Conservation (phyloP, 2,888 invertebrate genomes). For the Pseudolycoriella hygida region DNA sequence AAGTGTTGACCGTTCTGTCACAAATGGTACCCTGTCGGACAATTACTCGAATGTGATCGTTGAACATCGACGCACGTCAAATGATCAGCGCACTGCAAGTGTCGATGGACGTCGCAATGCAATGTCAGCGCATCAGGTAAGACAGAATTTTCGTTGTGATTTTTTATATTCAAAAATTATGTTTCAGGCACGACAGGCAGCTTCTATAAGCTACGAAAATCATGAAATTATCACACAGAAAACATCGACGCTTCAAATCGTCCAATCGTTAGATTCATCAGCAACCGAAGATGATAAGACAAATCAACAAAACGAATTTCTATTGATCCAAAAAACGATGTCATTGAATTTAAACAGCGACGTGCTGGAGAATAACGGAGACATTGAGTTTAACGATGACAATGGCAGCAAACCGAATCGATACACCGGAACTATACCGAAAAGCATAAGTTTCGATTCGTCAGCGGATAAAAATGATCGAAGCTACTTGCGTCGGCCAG, state of each 20-base stretch:
- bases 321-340: slow-evolving; percentile 19
- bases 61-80: slow-evolving; percentile 21
- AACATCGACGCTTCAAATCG: slow-evolving; percentile 4
- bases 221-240: slow-evolving; percentile 22
- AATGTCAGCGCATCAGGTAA: slow-evolving; percentile 13
- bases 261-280: slow-evolving; percentile 7
- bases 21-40: not conserved
- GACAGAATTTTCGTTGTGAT: too few species aligned
- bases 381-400: slow-evolving; percentile 2
- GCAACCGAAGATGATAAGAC: slow-evolving; percentile 13
- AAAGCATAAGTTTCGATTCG: slow-evolving; percentile 82
- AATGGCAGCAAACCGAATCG: slow-evolving; percentile 28
- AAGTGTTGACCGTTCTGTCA: not conserved
- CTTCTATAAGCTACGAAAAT: slow-evolving; percentile 25
- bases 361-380: not conserved
- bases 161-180: slow-evolving; percentile 15
- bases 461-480: slow-evolving; percentile 57
- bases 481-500: slow-evolving; percentile 32
- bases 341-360: not conserved
- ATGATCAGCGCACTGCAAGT: slow-evolving; percentile 22
- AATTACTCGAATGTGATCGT: slow-evolving; percentile 14
- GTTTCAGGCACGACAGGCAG: slow-evolving; percentile 8
- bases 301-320: slow-evolving; percentile 13
- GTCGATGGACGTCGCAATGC: slow-evolving; percentile 29
- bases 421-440: slow-evolving; percentile 73